Percentiles rank a stretch among this genome's conserved stretches.
These are phyloP conservation scores for Clunio marinus DNA, from an alignment of 2,888 invertebrate genomes.

Conservation along the genomic window DNA sequence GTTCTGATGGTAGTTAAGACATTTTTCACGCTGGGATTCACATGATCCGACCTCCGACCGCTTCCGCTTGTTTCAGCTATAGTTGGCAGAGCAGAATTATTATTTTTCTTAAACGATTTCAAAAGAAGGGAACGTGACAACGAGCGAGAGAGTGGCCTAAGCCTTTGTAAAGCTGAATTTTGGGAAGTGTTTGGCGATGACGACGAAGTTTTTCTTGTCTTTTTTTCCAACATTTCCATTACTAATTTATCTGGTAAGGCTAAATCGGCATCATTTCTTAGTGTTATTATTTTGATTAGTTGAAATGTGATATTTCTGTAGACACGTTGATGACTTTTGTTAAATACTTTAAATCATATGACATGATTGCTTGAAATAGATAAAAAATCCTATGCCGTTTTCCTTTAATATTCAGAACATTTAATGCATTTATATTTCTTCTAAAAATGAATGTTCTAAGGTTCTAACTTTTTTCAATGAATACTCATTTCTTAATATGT, in stretches of 20 bases:
- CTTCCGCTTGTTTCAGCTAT: conserved; percentile 47
- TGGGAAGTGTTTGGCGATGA: conserved; percentile 39
- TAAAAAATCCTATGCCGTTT: too few species aligned
- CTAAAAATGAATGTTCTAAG: too few species aligned
- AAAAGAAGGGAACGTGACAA: conserved; percentile 48
- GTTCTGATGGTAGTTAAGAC: conserved; percentile 46
- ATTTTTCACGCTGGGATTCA: conserved; percentile 45
- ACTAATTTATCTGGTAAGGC: conserved; percentile 62
- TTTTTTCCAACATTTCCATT: conserved; percentile 57
- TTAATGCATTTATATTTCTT: too few species aligned
- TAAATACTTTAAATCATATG: too few species aligned
- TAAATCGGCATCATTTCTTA: conserved; percentile 57
- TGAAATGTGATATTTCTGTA: too few species aligned
- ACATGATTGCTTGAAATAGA: conserved; percentile 45
- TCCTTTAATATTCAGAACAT: too few species aligned
- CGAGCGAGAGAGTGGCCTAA: conserved; percentile 43
- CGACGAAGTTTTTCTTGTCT: conserved; percentile 43
- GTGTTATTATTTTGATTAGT: too few species aligned
- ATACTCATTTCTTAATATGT: too few species aligned
- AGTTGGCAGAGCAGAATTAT: conserved; percentile 48
- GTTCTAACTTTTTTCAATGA: too few species aligned
- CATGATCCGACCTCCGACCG: conserved; percentile 6
- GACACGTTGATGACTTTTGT: too few species aligned
- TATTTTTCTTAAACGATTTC: conserved; percentile 38
- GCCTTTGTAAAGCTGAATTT: not conserved